These are phyloP conservation scores for Zootoca vivipara DNA, from an alignment of 2,113 vertebrate species.

Conservation along the genomic window DNA sequence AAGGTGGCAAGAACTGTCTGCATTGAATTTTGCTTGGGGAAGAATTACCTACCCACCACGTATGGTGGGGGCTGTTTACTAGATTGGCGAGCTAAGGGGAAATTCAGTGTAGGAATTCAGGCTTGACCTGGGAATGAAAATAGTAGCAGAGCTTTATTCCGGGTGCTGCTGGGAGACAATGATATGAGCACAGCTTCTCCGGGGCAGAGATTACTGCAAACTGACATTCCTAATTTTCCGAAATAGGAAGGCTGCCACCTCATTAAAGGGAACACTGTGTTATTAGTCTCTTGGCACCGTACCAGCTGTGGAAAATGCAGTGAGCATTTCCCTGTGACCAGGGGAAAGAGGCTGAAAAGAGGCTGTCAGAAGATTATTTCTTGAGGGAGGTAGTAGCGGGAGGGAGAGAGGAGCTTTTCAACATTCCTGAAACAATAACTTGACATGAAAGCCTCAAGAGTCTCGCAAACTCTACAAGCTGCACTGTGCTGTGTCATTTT, in stretches of 20 bases:
- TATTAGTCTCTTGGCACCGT: constrained; percentile 63
- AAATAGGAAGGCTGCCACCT: constrained; percentile 73
- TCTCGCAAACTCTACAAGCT: background rate
- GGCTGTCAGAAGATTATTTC: constrained; percentile 56
- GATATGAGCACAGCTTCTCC: constrained; percentile 51
- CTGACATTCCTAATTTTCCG: constrained; percentile 73
- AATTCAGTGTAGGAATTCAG: constrained; percentile 49
- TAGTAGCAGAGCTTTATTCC: constrained; percentile 59
- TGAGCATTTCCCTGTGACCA: constrained; percentile 55
- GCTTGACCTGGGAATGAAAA: constrained; percentile 52
- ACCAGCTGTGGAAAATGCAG: constrained; percentile 54
- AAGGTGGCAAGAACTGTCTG: background rate
- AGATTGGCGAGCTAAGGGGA: constrained; percentile 31
- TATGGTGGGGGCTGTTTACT: constrained; percentile 34
- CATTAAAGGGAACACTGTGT: constrained; percentile 67
- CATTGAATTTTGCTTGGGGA: background rate
- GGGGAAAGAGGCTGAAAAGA: constrained; percentile 47
- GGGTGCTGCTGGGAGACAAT: constrained; percentile 54
- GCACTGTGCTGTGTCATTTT: background rate
- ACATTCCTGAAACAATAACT: constrained; percentile 27
- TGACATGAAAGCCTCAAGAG: constrained; percentile 23
- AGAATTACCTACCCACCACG: constrained; percentile 43
- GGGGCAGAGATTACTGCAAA: constrained; percentile 70
- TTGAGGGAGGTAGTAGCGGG: constrained; percentile 24
- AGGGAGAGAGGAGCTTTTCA: constrained; percentile 20